Evolutionary conservation across 2,797 vertebrate genomes (phyloP).

Genomic region (Alcedo atthis): DNA sequence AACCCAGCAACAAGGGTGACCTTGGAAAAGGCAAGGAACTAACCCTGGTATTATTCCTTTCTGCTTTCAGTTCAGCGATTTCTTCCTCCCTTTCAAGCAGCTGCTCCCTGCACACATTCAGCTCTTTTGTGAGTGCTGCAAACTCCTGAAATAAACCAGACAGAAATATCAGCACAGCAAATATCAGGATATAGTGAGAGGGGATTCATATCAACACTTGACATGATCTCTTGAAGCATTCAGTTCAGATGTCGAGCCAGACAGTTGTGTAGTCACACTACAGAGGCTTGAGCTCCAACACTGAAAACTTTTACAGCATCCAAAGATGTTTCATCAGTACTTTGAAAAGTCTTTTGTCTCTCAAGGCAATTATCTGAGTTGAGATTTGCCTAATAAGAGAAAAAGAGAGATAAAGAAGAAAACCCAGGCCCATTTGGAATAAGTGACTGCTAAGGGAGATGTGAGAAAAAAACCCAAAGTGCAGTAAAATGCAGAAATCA

Average conservation of each 20-base stretch:
- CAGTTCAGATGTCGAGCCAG: background rate
- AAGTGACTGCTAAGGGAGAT: background rate
- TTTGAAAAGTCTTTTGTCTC: background rate
- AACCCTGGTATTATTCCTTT: constrained; percentile 95
- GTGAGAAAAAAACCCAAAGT: background rate
- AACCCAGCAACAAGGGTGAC: background rate
- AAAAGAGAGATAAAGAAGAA: background rate
- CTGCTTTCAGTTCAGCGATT: constrained; percentile 94
- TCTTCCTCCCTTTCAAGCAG: constrained; percentile 96
- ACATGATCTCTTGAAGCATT: background rate
- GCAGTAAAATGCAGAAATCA: background rate
- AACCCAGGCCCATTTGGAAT: background rate
- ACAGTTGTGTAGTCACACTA: background rate
- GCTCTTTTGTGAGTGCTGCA: constrained; percentile 93
- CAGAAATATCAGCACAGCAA: constrained; percentile 8
- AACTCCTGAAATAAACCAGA: constrained; percentile 85
- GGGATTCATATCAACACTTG: background rate
- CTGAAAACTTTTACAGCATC: background rate
- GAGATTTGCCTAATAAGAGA: background rate
- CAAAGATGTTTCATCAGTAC: background rate
- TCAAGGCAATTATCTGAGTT: background rate
- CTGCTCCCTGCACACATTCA: constrained; percentile 94
- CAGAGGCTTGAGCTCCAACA: background rate
- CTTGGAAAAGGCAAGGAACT: constrained; percentile 36
- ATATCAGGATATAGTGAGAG: background rate